Conservation (phyloP, 2,113 vertebrate genomes). For the Hiodon alosoides region DNA sequence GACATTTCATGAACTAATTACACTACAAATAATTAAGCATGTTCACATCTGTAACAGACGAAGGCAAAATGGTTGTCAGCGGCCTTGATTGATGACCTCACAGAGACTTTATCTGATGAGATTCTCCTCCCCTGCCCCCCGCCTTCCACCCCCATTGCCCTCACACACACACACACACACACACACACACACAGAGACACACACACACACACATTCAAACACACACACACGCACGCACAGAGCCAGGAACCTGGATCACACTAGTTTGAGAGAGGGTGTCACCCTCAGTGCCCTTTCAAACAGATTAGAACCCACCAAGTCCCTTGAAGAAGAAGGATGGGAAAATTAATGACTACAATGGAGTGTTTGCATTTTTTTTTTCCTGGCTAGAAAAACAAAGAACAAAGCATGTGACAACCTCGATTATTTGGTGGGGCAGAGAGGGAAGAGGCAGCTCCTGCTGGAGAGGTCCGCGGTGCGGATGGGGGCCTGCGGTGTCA, state of each 20-base stretch:
- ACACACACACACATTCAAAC: constrained; percentile 27
- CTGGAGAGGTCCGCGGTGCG: constrained; percentile 76
- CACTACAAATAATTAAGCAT: constrained; percentile 87
- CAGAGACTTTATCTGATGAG: constrained; percentile 78
- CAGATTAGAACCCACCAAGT: constrained; percentile 80
- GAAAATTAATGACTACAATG: constrained; percentile 98
- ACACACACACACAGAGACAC: not conserved
- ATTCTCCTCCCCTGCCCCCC: constrained; percentile 55
- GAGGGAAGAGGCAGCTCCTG: constrained; percentile 84
- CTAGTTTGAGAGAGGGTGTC: constrained; percentile 72
- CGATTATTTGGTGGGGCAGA: constrained; percentile 97
- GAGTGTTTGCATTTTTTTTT: constrained; percentile 93
- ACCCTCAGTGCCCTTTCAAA: constrained; percentile 73
- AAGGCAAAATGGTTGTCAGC: constrained; percentile 75
- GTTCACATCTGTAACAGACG: constrained; percentile 83
- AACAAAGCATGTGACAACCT: constrained; percentile 97
- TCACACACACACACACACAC: constrained; percentile 21
- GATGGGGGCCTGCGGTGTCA: constrained; percentile 77
- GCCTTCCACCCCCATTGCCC: not conserved
- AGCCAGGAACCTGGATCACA: constrained; percentile 56
- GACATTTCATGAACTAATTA: constrained; percentile 86
- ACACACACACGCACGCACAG: constrained; percentile 38
- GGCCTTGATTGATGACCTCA: constrained; percentile 81
- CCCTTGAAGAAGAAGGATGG: constrained; percentile 85
- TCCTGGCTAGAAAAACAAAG: constrained; percentile 69